Base-by-base conservation (phyloP, 1,140 invertebrate species). In the Patella vulgata region DNA sequence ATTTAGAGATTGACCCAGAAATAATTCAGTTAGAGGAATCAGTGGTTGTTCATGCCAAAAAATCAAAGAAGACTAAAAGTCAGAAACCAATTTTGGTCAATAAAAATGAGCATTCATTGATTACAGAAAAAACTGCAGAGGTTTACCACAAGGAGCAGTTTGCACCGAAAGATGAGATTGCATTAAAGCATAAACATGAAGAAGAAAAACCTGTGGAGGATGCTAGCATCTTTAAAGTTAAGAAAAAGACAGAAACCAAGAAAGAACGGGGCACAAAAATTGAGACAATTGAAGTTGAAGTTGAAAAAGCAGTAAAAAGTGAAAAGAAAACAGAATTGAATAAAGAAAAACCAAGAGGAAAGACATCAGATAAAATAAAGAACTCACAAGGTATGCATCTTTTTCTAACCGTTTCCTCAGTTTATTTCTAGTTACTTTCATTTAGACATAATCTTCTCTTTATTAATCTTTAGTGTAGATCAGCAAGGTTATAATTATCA, bases 61-160 rank as follows among this genome's bases (percentile, higher is more conserved):
- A 65, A 59, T 40, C 39, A 5, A 74, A 73, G 46, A 73, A 65
- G 33, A 61, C 70, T 11, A 76, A 78, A 59, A 52, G 50, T 21
- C 51, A 52, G 9, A 89, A 89, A 62, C 83, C 88, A n/a, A 90
- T 90, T 67, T 83, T 90, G 63, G 69, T 88, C 23, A 90, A 90
- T 77, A 90, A 89, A 77, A 87, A 88, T 73, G 89, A 90, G 59
- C 80, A 87, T 25, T 33, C 71, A 17, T 40, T 54, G 19, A 53
- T 76, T 43, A 25, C 64, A 23, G 60, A 71, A 3, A 68, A 69
- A 28, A 59, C 47, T 3, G 50, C 70, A 25, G 68, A 68, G n/a
- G 39, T 70, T 36, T 55, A 59, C 31, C 78, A 79, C 52, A 66
- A 68, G n/a, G 59, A 57, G 2, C 42, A 57, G 11, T n/a, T n/a